Evolutionary conservation across 1,140 invertebrate species (phyloP), one percentile per base, ranked within the genome.

Genomic region (Drosophila chauvacae): DNA sequence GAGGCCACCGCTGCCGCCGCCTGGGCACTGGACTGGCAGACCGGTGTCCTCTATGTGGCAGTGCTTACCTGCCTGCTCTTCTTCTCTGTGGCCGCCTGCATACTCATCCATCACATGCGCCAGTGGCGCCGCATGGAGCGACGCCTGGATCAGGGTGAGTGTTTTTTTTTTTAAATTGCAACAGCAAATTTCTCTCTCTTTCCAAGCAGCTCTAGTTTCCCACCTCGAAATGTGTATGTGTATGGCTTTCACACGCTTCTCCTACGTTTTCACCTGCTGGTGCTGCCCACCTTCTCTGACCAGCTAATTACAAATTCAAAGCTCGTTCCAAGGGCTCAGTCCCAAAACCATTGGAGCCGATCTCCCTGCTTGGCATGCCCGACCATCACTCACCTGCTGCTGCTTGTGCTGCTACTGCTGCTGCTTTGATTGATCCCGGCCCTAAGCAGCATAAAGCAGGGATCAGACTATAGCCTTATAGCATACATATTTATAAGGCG

Each of bases 41-140:
- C 94, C 1, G 93, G 94, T 6, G 94, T 94, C 2, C 81, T 95
- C 68, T 93, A 94, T 5, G 91, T 94, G 23, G 95, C 94, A 18
- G 94, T 95, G 7, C 93, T 94, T 66, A 94, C 95, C 42, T 95
- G 95, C 88, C 93, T 95, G 30, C 79, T 95, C 63, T 95, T 95
- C 93, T 95, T 95, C 87, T 90, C 94, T 42, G 94, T 95, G 39
- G 94, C 94, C 66, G 94, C 94, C 65, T 93, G 94, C 72, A 95
- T 95, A 70, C 94, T 94, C 26, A 91, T 95, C 50, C 93, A 95
- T 70, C 95, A 95, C 68, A 94, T 94, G 63, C 93, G 94, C 63
- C 95, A 95, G 68, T 95, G 94, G 95, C 92, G 93, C 68, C 93
- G 93, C 65, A 93, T 94, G 91, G 94, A 94, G 78, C 93, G 92